Evolutionary conservation across 2,113 vertebrate species (phyloP).

Genomic region (Rhinogobius similis): DNA sequence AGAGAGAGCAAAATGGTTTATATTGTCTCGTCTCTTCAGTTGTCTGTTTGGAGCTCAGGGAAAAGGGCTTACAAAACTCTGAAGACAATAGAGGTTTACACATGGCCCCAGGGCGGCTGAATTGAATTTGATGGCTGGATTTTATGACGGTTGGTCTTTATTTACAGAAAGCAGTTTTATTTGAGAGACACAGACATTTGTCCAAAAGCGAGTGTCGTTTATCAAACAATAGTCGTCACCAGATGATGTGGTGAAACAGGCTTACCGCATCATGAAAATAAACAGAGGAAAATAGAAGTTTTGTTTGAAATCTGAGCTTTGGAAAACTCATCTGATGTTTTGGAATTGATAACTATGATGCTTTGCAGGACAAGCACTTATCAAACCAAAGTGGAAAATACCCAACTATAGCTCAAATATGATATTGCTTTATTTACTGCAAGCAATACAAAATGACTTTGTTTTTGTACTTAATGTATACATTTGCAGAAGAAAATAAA

Average conservation of each 20-base stretch:
- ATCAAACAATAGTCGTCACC: background rate
- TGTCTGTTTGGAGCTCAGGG: no score
- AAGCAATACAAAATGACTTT: background rate
- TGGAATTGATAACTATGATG: background rate
- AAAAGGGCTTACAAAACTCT: slow-evolving; percentile 8
- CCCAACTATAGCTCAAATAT: background rate
- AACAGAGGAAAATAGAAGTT: background rate
- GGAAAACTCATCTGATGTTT: slow-evolving; percentile 1
- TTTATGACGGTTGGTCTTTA: background rate
- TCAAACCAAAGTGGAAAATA: background rate
- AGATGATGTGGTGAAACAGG: slow-evolving; percentile 7
- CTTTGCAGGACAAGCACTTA: background rate
- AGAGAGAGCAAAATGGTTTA: background rate
- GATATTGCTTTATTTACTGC: background rate
- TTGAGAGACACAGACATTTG: background rate
- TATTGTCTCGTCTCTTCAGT: slow-evolving; percentile 2
- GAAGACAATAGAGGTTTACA: background rate
- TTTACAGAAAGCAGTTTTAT: background rate
- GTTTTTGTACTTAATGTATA: background rate
- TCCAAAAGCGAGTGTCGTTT: background rate
- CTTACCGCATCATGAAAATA: background rate
- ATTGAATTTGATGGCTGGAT: background rate
- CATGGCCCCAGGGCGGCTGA: background rate
- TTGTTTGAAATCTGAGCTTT: background rate
- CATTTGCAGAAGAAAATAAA: background rate